Base-by-base conservation (phyloP, 2,797 vertebrate species). In the Parauchenoglanis ngamensis region DNA sequence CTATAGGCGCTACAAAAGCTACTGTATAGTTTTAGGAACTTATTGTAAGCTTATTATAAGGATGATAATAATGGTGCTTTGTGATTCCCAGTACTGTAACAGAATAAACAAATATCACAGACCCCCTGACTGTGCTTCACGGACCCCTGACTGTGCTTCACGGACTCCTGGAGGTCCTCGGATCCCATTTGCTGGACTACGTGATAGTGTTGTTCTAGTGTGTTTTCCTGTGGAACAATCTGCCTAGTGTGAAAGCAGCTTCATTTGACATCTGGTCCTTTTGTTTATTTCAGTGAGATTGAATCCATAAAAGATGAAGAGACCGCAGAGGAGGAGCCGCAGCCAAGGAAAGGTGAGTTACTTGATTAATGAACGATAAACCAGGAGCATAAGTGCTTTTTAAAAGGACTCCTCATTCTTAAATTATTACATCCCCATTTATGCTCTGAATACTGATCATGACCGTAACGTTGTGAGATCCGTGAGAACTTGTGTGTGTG, bases 291-390 rank as follows among this genome's bases (percentile, higher is more conserved):
- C 63, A 96, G 96, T 91, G 94, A 95, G 25, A 86, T 84, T 46
- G 95, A 96, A 84, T 92, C 86, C 80, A 90, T 94, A n/a, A 89
- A 84, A 15, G 91, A 91, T 70, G 90, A 91, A 28, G 95, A 95
- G 59, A 92, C 93, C 52, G 92, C 82, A 67, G 75, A 88, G 19
- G 92, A 94, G 21, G 91, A 92, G 61, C 31, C 84, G 6, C 90
- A 80, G 6, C 88, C 83, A 7, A 87, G 40, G 81, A 88, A 81
- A 89, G 93, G 95, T 96, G 84, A 93, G 78, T 1, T 15, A 61
- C 10, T 6, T 5, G 3, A 59, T 11, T 25, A 59, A 80, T 40
- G 2, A 59, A 40, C 2, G 5, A 52, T n/a, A 56, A 77, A 31
- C n/a, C 46, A 76, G 1, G 28, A 68, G 49, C 8, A 31, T 54